Conservation (phyloP, 2,113 vertebrate species). For the Callaeas wilsoni region DNA sequence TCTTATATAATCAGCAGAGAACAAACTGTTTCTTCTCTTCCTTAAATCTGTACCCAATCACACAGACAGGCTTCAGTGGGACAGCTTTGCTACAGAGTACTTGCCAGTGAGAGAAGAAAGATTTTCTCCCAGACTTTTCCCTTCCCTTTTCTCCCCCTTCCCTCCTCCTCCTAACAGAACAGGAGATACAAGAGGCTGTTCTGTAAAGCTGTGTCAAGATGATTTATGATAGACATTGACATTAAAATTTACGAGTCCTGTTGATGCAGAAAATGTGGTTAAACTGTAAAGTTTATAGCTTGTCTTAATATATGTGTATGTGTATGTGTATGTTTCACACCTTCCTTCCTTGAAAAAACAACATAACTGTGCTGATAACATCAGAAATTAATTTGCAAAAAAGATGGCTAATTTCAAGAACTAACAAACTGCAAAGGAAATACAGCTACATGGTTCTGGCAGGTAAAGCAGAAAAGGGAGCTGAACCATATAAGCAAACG, state of each 20-base stretch:
- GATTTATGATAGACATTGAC: not conserved
- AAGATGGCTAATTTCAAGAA: no score
- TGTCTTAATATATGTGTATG: not conserved
- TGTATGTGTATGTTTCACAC: not conserved
- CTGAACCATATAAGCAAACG: not conserved
- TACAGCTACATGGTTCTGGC: not conserved
- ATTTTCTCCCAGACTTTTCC: not conserved
- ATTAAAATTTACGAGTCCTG: not conserved
- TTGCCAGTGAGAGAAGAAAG: not conserved
- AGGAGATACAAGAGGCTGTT: not conserved
- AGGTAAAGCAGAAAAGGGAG: not conserved
- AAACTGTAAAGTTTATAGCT: not conserved
- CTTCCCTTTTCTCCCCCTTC: not conserved
- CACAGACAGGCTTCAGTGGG: not conserved
- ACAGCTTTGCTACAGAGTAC: not conserved
- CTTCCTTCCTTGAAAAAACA: not conserved
- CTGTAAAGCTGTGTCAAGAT: not conserved
- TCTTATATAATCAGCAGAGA: constrained; percentile 23
- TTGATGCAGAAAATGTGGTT: not conserved
- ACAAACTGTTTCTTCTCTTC: constrained; percentile 10
- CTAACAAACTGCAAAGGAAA: not conserved
- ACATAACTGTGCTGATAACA: not conserved
- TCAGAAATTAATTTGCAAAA: not conserved
- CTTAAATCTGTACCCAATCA: not conserved
- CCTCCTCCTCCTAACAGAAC: not conserved